phyloP scores from a whole-genome alignment of 2,797 vertebrate genomes.

The Myiotriccus ornatus region DNA sequence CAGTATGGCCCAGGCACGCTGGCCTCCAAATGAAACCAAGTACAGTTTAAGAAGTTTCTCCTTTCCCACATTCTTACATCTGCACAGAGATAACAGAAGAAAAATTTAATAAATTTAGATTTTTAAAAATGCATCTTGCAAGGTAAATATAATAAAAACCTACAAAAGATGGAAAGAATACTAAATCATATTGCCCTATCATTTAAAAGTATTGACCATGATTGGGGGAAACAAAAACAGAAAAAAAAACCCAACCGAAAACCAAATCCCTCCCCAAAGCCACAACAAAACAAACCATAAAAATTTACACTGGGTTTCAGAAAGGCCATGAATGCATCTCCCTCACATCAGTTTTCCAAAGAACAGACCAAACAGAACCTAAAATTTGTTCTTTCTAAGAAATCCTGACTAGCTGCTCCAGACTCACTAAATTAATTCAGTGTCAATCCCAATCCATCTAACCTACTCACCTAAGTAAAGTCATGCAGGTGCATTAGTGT shows the following conservation, averaged over 20 bases:
- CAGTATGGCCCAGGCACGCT: not conserved
- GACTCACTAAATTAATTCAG: not conserved
- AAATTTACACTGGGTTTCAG: not conserved
- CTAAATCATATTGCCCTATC: not conserved
- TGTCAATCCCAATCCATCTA: not conserved
- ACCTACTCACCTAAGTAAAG: not conserved
- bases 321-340: not conserved
- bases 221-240: not conserved
- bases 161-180: not conserved
- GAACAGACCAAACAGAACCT: not conserved
- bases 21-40: not conserved
- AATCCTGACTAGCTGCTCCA: not conserved
- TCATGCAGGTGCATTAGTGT: not conserved
- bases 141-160: not conserved
- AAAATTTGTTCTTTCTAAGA: not conserved
- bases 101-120: not conserved
- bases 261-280: accelerated
- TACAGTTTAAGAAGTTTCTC: not conserved
- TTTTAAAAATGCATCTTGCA: not conserved
- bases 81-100: not conserved
- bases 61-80: not conserved
- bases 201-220: not conserved
- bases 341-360: not conserved
- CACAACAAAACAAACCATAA: not conserved
- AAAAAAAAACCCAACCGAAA: not conserved